Evolutionary conservation across 2,888 invertebrate genomes (phyloP).

Genomic region (Cataglyphis albicans): DNA sequence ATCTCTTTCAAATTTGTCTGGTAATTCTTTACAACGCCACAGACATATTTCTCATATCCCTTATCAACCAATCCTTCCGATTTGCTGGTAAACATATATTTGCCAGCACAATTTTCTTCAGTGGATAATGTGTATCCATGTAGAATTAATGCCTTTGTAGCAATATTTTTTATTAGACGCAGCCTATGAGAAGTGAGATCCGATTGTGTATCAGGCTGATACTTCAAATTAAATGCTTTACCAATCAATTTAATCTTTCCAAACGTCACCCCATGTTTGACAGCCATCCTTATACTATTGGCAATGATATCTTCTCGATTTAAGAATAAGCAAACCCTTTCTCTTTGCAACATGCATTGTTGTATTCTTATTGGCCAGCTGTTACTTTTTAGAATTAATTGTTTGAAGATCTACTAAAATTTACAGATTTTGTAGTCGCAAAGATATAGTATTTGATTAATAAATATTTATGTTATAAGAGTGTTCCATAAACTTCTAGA

Average conservation of each 20-base stretch:
- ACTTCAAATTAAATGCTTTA: constrained; percentile 70
- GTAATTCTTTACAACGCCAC: constrained; percentile 89
- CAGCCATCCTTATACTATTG: constrained; percentile 78
- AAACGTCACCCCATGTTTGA: constrained; percentile 77
- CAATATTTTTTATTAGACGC: constrained; percentile 82
- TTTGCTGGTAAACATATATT: constrained; percentile 85
- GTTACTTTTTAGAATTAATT: constrained; percentile 85
- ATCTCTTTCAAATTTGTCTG: constrained; percentile 87
- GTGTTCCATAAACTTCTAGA: not conserved
- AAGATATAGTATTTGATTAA: not conserved
- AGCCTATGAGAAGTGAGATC: constrained; percentile 84
- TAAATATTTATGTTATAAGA: not conserved
- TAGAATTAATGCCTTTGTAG: constrained; percentile 82
- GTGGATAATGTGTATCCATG: constrained; percentile 78
- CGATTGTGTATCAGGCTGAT: constrained; percentile 77
- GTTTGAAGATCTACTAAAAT: constrained; percentile 76
- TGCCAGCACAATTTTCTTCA: constrained; percentile 78
- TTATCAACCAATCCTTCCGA: constrained; percentile 83
- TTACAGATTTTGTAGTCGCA: not conserved
- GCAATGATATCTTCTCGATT: constrained; percentile 84
- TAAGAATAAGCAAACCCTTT: constrained; percentile 87
- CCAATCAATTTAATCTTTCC: constrained; percentile 72
- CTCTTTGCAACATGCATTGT: constrained; percentile 85
- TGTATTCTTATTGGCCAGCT: constrained; percentile 87
- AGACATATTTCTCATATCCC: constrained; percentile 84